Evolutionary conservation across 2,888 invertebrate genomes (phyloP).

Genomic region (Synergus itoensis): DNA sequence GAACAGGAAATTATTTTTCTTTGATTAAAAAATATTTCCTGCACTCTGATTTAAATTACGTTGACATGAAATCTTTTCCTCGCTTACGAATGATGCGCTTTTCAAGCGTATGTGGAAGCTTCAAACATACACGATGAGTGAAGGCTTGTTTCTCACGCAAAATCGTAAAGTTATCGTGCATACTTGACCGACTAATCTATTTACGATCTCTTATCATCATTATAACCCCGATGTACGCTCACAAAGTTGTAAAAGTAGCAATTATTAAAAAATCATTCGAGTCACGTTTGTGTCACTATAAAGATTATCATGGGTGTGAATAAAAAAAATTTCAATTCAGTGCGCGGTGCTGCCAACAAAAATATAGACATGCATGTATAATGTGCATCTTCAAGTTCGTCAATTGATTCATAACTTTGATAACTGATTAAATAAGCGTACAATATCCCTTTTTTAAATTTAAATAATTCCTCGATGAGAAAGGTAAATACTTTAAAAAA

Average conservation of each 20-base stretch:
- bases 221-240: background rate
- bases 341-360: no score
- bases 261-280: slow-evolving; percentile 9
- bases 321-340: background rate
- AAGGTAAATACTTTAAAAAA: slow-evolving; percentile 22
- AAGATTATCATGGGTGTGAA: background rate
- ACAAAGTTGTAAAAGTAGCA: slow-evolving; percentile 20
- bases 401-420: background rate
- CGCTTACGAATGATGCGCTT: slow-evolving; percentile 17
- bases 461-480: slow-evolving; percentile 13
- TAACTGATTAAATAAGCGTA: background rate
- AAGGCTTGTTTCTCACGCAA: slow-evolving; percentile 16
- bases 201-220: slow-evolving; percentile 34
- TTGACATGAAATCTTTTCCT: background rate
- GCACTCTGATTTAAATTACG: slow-evolving; percentile 3
- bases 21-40: background rate
- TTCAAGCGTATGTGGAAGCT: slow-evolving; percentile 3
- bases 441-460: background rate
- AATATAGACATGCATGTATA: no score
- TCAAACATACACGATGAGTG: slow-evolving; percentile 6
- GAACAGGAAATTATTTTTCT: background rate
- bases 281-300: background rate
- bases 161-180: slow-evolving; percentile 31
- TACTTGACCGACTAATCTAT: slow-evolving; percentile 41
- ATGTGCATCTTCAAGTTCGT: background rate